These are phyloP conservation scores for Pogonocichla stellata DNA, from an alignment of 2,113 vertebrate species.

Conservation along the genomic window DNA sequence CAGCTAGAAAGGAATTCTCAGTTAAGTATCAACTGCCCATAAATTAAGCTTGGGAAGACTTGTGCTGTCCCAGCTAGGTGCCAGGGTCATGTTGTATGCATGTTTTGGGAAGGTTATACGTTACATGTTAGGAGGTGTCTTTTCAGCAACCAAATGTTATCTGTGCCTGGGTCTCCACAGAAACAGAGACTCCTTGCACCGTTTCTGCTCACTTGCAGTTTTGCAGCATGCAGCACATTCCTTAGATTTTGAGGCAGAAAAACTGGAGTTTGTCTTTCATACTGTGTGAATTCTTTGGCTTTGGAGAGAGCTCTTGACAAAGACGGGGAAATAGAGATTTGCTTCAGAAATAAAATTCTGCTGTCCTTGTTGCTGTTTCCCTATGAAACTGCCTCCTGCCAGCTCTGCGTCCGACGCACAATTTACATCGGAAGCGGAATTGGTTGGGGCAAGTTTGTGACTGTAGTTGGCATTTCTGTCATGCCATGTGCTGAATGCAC, in stretches of 20 bases:
- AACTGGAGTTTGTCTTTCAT: not conserved
- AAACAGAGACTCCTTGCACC: not conserved
- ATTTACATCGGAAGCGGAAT: conserved; percentile 26
- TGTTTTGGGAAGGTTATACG: not conserved
- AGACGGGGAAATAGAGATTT: not conserved
- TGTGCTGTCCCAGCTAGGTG: not conserved
- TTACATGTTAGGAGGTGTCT: not conserved
- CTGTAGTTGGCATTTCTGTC: conserved; percentile 55
- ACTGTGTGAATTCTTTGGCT: not conserved
- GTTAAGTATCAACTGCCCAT: not conserved
- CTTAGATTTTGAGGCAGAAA: conserved; percentile 8
- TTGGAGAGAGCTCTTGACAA: not conserved
- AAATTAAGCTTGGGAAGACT: not conserved
- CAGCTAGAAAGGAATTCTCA: not conserved
- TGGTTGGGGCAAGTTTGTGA: conserved; percentile 63
- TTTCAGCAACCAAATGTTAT: not conserved
- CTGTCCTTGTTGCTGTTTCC: not conserved
- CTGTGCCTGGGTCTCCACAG: not conserved
- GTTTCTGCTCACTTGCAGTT: not conserved
- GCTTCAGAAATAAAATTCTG: not conserved
- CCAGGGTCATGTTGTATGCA: not conserved
- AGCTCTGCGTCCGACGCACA: not conserved
- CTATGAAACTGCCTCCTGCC: not conserved
- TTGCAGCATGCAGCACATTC: not conserved
- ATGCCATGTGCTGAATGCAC: not conserved